Percentiles rank a stretch among this genome's conserved stretches.
These are phyloP conservation scores for Conger conger DNA, from an alignment of 2,113 vertebrate species.

Conservation along the genomic window DNA sequence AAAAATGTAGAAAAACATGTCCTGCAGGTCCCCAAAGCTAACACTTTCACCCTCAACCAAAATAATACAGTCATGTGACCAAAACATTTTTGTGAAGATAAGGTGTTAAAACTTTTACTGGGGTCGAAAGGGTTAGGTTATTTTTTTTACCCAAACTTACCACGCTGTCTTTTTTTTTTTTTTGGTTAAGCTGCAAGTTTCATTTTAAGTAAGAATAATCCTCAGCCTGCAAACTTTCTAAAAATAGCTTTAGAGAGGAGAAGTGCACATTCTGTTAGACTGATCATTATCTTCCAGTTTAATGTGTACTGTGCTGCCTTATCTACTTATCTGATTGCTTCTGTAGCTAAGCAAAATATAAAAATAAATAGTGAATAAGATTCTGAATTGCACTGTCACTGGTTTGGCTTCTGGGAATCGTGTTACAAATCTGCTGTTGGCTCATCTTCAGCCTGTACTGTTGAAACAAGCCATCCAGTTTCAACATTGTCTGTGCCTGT, in stretches of 20 bases:
- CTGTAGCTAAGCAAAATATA: background rate
- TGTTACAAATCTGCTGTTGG: background rate
- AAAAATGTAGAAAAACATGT: too few relatives aligned
- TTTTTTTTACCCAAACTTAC: background rate
- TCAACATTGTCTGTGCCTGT: too few relatives aligned
- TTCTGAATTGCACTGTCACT: background rate
- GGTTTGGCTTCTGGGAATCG: background rate
- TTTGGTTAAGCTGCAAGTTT: background rate
- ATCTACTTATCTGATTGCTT: background rate
- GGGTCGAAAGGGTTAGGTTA: too few relatives aligned
- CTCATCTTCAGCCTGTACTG: too few relatives aligned
- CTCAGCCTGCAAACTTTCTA: background rate
- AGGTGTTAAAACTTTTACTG: too few relatives aligned
- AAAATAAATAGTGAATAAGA: background rate
- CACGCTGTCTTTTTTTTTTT: background rate
- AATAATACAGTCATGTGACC: too few relatives aligned
- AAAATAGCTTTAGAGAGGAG: background rate
- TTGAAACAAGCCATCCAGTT: too few relatives aligned
- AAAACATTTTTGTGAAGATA: too few relatives aligned
- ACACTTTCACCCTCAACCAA: too few relatives aligned
- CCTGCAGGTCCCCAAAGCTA: too few relatives aligned
- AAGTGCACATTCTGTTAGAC: background rate
- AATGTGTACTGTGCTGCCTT: background rate
- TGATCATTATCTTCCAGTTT: background rate
- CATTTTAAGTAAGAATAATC: background rate